phyloP scores from a whole-genome alignment of 2,888 invertebrate genomes.

The Lasioglossum oenotherae region DNA sequence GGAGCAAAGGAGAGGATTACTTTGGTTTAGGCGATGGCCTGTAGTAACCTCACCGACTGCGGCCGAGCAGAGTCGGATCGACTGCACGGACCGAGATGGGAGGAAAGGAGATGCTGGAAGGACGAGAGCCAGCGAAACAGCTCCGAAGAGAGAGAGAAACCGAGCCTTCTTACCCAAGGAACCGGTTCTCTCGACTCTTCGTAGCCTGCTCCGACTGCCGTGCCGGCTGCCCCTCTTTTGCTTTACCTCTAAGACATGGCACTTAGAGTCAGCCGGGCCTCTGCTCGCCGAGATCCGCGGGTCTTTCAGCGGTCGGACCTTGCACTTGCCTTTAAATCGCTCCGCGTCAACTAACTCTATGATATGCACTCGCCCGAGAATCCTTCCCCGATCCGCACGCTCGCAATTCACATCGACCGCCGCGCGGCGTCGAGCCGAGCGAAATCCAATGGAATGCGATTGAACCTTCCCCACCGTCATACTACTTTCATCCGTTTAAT shows the following conservation, averaged over 20 bases:
- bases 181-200: slow-evolving; percentile 79
- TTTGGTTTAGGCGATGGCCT: slow-evolving; percentile 81
- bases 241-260: slow-evolving; percentile 68
- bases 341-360: slow-evolving; percentile 57
- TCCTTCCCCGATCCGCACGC: slow-evolving; percentile 10
- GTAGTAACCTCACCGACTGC: slow-evolving; percentile 78
- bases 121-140: slow-evolving; percentile 48
- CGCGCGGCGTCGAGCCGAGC: background rate
- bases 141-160: slow-evolving; percentile 48
- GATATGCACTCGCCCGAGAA: slow-evolving; percentile 44
- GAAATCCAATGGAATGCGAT: slow-evolving; percentile 40
- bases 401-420: slow-evolving; percentile 10
- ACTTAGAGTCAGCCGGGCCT: slow-evolving; percentile 73
- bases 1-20: slow-evolving; percentile 63
- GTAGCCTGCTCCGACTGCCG: slow-evolving; percentile 67
- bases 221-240: slow-evolving; percentile 53
- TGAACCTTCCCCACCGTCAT: slow-evolving; percentile 16
- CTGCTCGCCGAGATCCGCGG: slow-evolving; percentile 69
- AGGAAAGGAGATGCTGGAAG: slow-evolving; percentile 58
- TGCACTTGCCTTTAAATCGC: slow-evolving; percentile 67
- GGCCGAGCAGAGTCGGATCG: slow-evolving; percentile 75
- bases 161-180: slow-evolving; percentile 75
- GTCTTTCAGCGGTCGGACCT: slow-evolving; percentile 71
- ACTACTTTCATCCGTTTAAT: slow-evolving; percentile 34
- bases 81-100: slow-evolving; percentile 66